Base-by-base conservation (phyloP, 2,888 invertebrate species). In the Orthosia gothica region DNA sequence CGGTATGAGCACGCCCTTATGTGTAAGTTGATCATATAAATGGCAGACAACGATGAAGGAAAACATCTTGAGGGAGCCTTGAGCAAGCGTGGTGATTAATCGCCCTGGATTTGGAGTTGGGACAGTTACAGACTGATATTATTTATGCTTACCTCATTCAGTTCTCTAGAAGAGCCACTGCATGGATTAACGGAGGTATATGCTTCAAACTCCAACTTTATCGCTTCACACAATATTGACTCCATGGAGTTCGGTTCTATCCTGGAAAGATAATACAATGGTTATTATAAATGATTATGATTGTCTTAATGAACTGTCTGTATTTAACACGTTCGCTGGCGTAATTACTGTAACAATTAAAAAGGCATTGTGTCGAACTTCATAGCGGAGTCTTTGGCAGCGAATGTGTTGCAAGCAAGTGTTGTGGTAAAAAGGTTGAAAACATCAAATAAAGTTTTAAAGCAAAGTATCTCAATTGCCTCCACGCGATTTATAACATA, bases 191-290 rank as follows among this genome's bases (percentile, higher is more conserved):
- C 94, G 0, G 97, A 97, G 0, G 97, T 97, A 89, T 97, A 98
- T 0, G 98, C 97, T 88, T 98, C 98, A 91, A 98, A 99, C 93
- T 99, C 99, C 76, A 99, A 94, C 88, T 98, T 98, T 82, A 99
- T 98, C 13, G 99, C 99, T 89, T 98, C 98, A 78, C 98, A 98
- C 54, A 99, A 94, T 88, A 99, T 98, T 0, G 98, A 98, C 91
- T 98, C 98, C 92, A 99, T 98, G 7, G 98, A 98, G 92, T 98
- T 98, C 0, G 97, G 97, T 86, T 97, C 97, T 92, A 97, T 97
- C 83, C 97, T 97, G 93, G 9, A 89, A 90, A 73, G 1, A 52
- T 62, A 3, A 70, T n/a, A 66, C 4, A 50, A 26, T 16, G 5
- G n/a, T 61, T 55, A 49, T 23, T 47, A 18, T 13, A 4, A 54